Base-by-base conservation (phyloP, 2,113 vertebrate species). In the Holacanthus passer region DNA sequence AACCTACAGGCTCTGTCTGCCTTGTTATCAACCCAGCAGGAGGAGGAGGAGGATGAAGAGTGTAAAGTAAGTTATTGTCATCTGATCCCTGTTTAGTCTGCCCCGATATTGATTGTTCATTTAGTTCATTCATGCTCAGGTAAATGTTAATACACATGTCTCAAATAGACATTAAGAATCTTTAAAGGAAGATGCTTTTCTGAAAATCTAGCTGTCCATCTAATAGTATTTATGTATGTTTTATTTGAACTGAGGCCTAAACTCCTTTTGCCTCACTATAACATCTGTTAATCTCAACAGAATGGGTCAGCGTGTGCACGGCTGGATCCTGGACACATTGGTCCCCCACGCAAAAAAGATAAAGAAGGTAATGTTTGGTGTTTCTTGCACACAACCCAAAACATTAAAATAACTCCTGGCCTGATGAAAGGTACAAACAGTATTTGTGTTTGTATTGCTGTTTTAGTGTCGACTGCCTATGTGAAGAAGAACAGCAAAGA, bases 291-390 rank as follows among this genome's bases (percentile, higher is more conserved):
- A 83, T 79, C 17, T 85, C 31, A 65, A 35, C 72, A 94, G 93
- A 87, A 3, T 48, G 73, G 41, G 11, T 39, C 78, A 19, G 43
- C 87, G 5, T 62, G 58, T 59, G 91, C 83, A 3, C 8, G 37
- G 13, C 62, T 96, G 82, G 94, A 93, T 56, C 97, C 97, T 37
- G 96, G 95, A 45, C 77, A 93, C 37, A 96, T 97, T 69, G 96
- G 96, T 10, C 72, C 77, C 35, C 85, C 81, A 73, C 58, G 77
- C 48, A 74, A 66, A 77, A 86, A 13, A 9, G 35, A 82, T 1
- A 73, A 45, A 56, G 50, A 89, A 74, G 95, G 95, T 97, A 92
- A 91, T 14, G 8, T 11, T 22, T 74, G 50, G 12, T 32, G 10
- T 79, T 53, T 82, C 17, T 69, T 16, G 0, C 1, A 37, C 7